Conservation (phyloP, 2,888 invertebrate genomes). For the Geotrupes spiniger region DNA sequence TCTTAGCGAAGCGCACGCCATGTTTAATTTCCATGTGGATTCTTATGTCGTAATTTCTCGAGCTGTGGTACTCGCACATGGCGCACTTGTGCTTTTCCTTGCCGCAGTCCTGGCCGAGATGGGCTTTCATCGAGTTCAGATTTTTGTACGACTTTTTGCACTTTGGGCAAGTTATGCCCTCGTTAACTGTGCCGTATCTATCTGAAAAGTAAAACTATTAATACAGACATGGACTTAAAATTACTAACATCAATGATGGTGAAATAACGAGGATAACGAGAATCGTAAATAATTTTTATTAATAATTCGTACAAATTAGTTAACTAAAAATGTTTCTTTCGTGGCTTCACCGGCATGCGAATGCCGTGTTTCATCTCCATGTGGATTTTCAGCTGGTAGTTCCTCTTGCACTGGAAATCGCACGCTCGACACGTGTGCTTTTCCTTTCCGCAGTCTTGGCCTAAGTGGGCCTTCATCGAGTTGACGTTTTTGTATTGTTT, state of each 20-base stretch:
- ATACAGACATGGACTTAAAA: too few relatives aligned
- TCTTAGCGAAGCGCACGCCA: constrained; percentile 2
- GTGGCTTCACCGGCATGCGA: constrained; percentile 6
- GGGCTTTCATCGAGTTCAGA: constrained; percentile 23
- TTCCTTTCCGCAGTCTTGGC: constrained; percentile 18
- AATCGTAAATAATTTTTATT: too few relatives aligned
- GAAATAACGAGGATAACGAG: too few relatives aligned
- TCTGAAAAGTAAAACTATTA: too few relatives aligned
- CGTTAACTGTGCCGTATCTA: neutral
- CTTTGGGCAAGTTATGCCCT: constrained; percentile 18
- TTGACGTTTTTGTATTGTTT: constrained; percentile 25
- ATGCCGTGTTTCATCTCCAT: constrained; percentile 19
- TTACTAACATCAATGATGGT: too few relatives aligned
- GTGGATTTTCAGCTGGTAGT: constrained; percentile 21
- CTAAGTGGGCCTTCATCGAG: constrained; percentile 23
- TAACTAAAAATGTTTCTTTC: constrained; percentile 4
- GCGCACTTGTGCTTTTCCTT: constrained; percentile 15
- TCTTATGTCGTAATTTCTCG: constrained; percentile 20
- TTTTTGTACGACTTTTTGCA: constrained; percentile 26
- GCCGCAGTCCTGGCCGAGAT: constrained; percentile 19
- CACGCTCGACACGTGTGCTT: constrained; percentile 16
- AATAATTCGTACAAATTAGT: too few relatives aligned
- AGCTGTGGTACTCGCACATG: constrained; percentile 16
- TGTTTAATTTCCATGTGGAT: constrained; percentile 21
- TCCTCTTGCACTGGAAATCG: constrained; percentile 17